Base-by-base conservation (phyloP, 1,140 invertebrate species). In the Brachionus rotundiformis region DNA sequence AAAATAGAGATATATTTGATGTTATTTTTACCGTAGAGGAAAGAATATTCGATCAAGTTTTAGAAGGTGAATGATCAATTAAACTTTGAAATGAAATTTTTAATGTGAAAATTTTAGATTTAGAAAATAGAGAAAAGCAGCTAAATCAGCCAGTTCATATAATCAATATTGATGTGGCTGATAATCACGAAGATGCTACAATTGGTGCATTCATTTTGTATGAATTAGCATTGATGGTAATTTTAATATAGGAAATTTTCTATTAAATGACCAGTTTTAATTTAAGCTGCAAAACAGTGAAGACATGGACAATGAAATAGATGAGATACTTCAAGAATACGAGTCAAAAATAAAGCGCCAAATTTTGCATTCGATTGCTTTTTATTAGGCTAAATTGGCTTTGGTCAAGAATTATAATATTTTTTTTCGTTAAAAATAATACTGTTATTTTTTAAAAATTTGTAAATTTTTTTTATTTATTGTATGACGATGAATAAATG, bases 151-250 rank as follows among this genome's bases (percentile, higher is more conserved):
- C 94, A 7, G 95, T 95, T 1, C 98, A 99, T 90, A 91, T 99
- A 11, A 93, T 99, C 29, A 99, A 99, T 88, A 93, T 99, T 84
- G 96, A 99, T 86, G 98, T 99, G 86, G 95, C 96, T 88, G 98
- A 99, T 90, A 99, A 99, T 88, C 95, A 98, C 82, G 97, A 99
- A 89, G 98, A 99, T 87, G 97, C 97, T 0, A 96, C 96, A n/a
- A 93, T 99, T 85, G 98, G 98, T 82, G 97, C 97, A n/a, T 97
- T 98, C 89, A 90, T 98, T 82, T 96, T 99, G 82, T 94, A 93
- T 87, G 95, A 99, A 89, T 91, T 99, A 87, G 93, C 95, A 65
- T 92, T 92, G 65, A 91, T 94, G 91, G 94, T 95, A 31, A 59
- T 0, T n/a, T n/a, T n/a, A n/a, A n/a, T n/a, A n/a, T n/a, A n/a